Evolutionary conservation across 1,140 invertebrate species (phyloP).

Genomic region (Danaus plexippus): DNA sequence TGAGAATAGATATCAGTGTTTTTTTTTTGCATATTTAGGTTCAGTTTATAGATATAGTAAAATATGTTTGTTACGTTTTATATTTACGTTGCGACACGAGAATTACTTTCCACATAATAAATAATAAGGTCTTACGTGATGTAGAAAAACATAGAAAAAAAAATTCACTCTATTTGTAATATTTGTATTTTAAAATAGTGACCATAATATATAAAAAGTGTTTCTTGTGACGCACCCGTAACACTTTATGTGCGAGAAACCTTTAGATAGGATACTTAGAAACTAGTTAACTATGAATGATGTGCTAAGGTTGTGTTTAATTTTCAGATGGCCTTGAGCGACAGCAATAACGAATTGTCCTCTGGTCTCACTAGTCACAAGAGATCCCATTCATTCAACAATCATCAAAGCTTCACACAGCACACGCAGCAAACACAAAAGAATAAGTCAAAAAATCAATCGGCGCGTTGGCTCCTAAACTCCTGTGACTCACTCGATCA

Average conservation of each 20-base stretch:
- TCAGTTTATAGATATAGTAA: no score
- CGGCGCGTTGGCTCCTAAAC: constrained; percentile 63
- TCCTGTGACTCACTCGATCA: constrained; percentile 68
- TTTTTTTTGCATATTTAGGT: no score
- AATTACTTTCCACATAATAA: no score
- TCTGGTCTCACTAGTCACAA: constrained; percentile 71
- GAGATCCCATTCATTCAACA: constrained; percentile 77
- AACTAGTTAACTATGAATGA: background rate
- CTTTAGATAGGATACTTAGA: background rate
- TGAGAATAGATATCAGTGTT: no score
- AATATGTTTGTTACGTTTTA: no score
- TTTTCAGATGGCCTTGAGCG: constrained; percentile 66
- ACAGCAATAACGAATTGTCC: constrained; percentile 60
- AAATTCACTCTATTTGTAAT: no score
- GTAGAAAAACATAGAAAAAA: no score
- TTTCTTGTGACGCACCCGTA: no score
- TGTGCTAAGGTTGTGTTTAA: constrained; percentile 4
- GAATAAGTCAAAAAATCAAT: constrained; percentile 71
- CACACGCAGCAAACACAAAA: constrained; percentile 72
- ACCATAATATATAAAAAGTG: no score
- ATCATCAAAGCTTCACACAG: constrained; percentile 77
- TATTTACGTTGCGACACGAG: no score
- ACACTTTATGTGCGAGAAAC: background rate
- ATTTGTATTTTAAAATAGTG: no score
- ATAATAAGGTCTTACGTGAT: no score